Evolutionary conservation across 2,113 vertebrate species (phyloP).

Genomic region (Dendropsophus ebraccatus): DNA sequence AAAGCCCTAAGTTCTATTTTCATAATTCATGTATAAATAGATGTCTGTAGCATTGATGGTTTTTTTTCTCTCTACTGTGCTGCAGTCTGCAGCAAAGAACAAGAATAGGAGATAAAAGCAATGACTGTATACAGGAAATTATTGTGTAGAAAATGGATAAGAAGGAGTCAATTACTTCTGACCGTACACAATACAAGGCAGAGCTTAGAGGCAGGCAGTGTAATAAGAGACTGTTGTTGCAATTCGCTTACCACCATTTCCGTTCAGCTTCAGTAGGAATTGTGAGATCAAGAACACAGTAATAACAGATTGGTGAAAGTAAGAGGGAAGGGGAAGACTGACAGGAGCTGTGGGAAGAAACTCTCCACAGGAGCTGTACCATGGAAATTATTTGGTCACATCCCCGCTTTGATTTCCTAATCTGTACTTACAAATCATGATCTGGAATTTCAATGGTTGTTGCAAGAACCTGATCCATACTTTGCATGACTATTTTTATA

Average conservation of each 20-base stretch:
- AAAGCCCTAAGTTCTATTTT: no score
- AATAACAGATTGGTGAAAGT: background rate
- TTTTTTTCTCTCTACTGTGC: background rate
- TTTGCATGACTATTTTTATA: no score
- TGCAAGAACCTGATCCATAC: background rate
- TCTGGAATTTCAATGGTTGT: background rate
- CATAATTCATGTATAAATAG: no score
- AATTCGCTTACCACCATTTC: background rate
- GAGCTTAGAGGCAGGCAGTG: background rate
- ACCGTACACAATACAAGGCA: background rate
- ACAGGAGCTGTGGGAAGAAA: background rate
- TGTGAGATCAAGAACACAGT: background rate
- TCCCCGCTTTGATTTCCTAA: background rate
- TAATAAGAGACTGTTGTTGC: background rate
- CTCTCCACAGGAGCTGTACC: no score
- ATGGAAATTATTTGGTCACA: background rate
- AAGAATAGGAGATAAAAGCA: background rate
- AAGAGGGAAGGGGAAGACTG: background rate
- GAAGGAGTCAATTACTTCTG: background rate
- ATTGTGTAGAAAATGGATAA: background rate
- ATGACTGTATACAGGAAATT: background rate
- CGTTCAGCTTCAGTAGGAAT: background rate
- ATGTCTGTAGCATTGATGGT: background rate
- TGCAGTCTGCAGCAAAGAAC: background rate
- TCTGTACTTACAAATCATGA: background rate